These are phyloP conservation scores for Netelia virgata DNA, from an alignment of 2,888 invertebrate species.

Conservation along the genomic window DNA sequence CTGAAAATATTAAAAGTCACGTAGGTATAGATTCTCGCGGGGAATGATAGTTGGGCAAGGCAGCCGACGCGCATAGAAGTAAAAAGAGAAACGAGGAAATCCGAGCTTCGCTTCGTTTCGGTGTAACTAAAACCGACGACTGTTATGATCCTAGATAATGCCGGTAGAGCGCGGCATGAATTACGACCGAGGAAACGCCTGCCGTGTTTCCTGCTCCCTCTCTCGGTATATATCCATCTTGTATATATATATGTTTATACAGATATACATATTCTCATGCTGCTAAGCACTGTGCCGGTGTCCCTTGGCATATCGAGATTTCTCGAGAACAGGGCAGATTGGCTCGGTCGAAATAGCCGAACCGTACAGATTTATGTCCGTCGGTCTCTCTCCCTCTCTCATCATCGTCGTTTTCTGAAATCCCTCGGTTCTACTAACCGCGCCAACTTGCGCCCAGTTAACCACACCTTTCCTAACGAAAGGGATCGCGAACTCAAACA, in stretches of 20 bases:
- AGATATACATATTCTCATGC: constrained; percentile 18
- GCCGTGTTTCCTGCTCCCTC: constrained; percentile 31
- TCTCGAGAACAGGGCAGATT: constrained; percentile 59
- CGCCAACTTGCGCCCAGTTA: constrained; percentile 28
- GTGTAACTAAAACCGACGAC: constrained; percentile 60
- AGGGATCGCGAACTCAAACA: constrained; percentile 22
- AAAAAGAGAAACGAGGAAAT: constrained; percentile 29
- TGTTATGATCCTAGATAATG: constrained; percentile 64
- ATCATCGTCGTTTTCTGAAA: constrained; percentile 46
- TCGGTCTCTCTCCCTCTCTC: constrained; percentile 25
- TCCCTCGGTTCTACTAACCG: constrained; percentile 18
- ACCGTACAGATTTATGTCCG: constrained; percentile 56
- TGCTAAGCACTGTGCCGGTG: constrained; percentile 9
- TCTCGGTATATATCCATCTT: constrained; percentile 1
- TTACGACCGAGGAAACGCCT: constrained; percentile 56
- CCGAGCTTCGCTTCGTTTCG: constrained; percentile 46
- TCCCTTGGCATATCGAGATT: constrained; percentile 32
- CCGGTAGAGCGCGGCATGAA: constrained; percentile 47
- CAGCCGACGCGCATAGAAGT: background rate
- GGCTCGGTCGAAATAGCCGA: constrained; percentile 55
- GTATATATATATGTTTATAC: background rate
- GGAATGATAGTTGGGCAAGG: background rate
- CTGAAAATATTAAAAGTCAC: constrained; percentile 38
- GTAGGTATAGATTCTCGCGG: background rate
- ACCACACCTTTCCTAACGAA: constrained; percentile 34